Evolutionary conservation across 2,888 invertebrate species (phyloP).

Genomic region (Hyppa rectilinea): DNA sequence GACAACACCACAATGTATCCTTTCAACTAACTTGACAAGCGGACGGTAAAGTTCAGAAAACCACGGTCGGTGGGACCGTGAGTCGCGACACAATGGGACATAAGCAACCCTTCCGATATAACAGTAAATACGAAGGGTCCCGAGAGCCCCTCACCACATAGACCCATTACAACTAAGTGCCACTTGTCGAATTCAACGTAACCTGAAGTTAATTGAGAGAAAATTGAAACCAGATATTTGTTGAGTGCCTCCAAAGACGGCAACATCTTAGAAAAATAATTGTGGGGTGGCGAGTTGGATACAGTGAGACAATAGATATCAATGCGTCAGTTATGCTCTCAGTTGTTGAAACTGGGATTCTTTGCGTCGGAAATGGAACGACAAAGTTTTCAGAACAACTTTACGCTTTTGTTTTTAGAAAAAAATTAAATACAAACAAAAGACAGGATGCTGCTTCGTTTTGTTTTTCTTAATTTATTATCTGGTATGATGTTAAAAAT

Average conservation of each 20-base stretch:
- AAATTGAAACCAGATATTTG: constrained; percentile 83
- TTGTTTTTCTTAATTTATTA: constrained; percentile 1
- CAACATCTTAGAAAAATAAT: constrained; percentile 61
- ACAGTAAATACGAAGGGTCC: constrained; percentile 71
- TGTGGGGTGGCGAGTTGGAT: constrained; percentile 39
- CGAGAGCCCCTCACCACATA: constrained; percentile 69
- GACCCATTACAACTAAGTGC: constrained; percentile 82
- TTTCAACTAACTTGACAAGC: constrained; percentile 61
- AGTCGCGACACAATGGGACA: constrained; percentile 64
- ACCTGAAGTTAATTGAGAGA: constrained; percentile 85
- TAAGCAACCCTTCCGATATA: constrained; percentile 72
- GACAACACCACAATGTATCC: constrained; percentile 65
- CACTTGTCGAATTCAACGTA: constrained; percentile 82
- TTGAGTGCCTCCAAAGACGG: constrained; percentile 70
- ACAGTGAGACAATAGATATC: constrained; percentile 39
- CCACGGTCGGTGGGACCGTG: constrained; percentile 57
- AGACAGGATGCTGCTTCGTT: neutral
- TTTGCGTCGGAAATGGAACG: constrained; percentile 21
- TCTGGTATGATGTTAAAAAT: neutral
- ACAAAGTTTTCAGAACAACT: constrained; percentile 19
- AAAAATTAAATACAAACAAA: neutral
- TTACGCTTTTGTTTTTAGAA: constrained; percentile 12
- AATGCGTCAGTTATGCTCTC: constrained; percentile 35
- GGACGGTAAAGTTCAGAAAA: constrained; percentile 65
- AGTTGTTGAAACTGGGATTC: constrained; percentile 27